Base-by-base conservation (phyloP, 2,113 vertebrate species). In the Elachura formosa region DNA sequence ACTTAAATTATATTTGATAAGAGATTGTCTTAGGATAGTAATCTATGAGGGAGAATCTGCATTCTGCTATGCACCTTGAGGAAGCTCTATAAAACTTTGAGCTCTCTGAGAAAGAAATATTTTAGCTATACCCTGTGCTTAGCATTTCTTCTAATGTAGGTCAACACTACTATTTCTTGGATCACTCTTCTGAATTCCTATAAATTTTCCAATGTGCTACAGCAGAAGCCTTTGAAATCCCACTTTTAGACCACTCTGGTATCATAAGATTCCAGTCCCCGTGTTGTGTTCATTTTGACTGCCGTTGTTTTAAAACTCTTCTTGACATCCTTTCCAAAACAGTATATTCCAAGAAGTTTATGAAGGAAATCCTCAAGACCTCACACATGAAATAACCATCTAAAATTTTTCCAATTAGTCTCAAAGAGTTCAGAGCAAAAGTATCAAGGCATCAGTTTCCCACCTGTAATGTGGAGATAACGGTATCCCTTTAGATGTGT, bases 251-350 rank as follows among this genome's bases (percentile, higher is more conserved):
- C 33, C 34, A 38, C 15, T 75, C 62, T 29, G 11, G 33, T 31
- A 63, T 10, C 0, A 0, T 61, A 73, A 48, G 26, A 8, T 74
- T 71, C 14, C 12, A 43, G n/a, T 74, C n/a, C 21, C 40, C 15
- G 33, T 46, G 31, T 71, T 49, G 25, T 31, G 6, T 25, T 90
- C 11, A 26, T 54, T 84, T 82, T 78, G 28, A 58, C 28, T 61
- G 33, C 14, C 34, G 24, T 13, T 34, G 41, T 25, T 14, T 38
- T 28, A 56, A 78, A 94, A 76, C 45, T n/a, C 33, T 8, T n/a
- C 46, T 63, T 51, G 20, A 20, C 38, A 54, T 26, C 14, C 8
- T 75, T 77, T 58, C 40, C 52, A 73, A 64, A 83, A 23, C 34
- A 51, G 22, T 10, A 49, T 75, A 63, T 56, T 61, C 38, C 33